A percentile compares a stretch with the other conserved stretches of the same genome.
phyloP scores from a whole-genome alignment of 1,140 invertebrate species.

The Drosophila sturtevanti region DNA sequence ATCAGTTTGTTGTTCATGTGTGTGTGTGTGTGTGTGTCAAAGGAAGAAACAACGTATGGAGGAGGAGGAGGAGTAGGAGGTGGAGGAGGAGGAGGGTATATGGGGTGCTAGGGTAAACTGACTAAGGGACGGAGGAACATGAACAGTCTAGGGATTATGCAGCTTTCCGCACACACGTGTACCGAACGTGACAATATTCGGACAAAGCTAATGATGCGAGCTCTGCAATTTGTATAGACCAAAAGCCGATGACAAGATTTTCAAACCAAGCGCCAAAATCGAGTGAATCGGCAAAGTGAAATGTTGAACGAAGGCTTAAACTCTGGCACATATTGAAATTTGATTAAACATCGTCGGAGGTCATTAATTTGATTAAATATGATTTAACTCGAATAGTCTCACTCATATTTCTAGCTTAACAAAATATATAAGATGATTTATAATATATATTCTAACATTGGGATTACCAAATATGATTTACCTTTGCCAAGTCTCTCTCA shows the following conservation, averaged over 20 bases:
- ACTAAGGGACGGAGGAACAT: neutral
- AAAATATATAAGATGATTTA: no score
- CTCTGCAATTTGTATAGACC: slow-evolving; percentile 61
- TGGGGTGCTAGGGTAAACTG: neutral
- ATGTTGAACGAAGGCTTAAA: neutral
- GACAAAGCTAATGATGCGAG: slow-evolving; percentile 72
- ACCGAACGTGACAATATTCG: slow-evolving; percentile 71
- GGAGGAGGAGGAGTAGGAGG: neutral
- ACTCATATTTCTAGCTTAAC: no score
- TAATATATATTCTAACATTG: no score
- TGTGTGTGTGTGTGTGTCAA: neutral
- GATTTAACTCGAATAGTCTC: no score
- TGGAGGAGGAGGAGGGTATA: neutral
- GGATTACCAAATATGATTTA: neutral
- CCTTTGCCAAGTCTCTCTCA: no score
- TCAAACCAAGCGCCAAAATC: neutral
- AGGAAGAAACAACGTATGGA: neutral
- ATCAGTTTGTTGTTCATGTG: slow-evolving; percentile 23
- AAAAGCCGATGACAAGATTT: slow-evolving; percentile 5
- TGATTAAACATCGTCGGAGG: neutral
- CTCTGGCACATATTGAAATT: neutral
- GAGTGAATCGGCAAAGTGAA: neutral
- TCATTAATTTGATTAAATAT: neutral
- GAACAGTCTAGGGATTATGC: slow-evolving; percentile 45
- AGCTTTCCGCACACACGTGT: slow-evolving; percentile 65